These are phyloP conservation scores for Drosophila watanabei DNA, from an alignment of 1,140 invertebrate genomes.

Conservation along the genomic window DNA sequence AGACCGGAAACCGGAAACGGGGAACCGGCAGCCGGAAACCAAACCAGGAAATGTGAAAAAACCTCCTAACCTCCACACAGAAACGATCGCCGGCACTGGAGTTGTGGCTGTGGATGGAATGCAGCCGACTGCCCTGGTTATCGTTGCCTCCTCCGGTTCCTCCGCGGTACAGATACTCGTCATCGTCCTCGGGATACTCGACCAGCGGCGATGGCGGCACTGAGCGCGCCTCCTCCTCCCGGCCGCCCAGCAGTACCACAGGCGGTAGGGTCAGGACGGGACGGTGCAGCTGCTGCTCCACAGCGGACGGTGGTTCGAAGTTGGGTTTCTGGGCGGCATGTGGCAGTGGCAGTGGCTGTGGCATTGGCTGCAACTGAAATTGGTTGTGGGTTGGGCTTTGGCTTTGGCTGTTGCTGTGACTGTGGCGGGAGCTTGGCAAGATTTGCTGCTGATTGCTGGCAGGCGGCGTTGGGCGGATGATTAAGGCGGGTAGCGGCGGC, in stretches of 20 bases:
- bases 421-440: conserved; percentile 24
- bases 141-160: conserved; percentile 9
- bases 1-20: conserved; percentile 25
- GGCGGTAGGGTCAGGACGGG: conserved; percentile 82
- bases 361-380: conserved; percentile 69
- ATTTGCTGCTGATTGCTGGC: conserved; percentile 25
- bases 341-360: conserved; percentile 6
- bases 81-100: conserved; percentile 81
- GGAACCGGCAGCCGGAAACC: conserved; percentile 24
- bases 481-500: conserved; percentile 30
- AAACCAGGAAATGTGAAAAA: conserved; percentile 64
- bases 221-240: conserved; percentile 72
- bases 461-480: conserved; percentile 7
- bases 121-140: conserved; percentile 41
- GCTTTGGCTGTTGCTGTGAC: conserved; percentile 33
- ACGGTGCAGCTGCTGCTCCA: conserved; percentile 81
- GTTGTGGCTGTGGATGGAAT: conserved; percentile 63
- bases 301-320: conserved; percentile 26
- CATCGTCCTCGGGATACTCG: conserved; percentile 91
- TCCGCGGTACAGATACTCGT: conserved; percentile 78
- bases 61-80: conserved; percentile 85
- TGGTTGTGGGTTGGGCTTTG: conserved; percentile 54
- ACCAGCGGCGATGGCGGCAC: conserved; percentile 77
- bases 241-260: conserved; percentile 78
- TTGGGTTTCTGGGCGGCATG: conserved; percentile 27